Percentiles rank a stretch among this genome's conserved stretches.
Conservation (phyloP, 53 echinoderm and acorn worm species). For the Patiria pectinifera region DNA sequence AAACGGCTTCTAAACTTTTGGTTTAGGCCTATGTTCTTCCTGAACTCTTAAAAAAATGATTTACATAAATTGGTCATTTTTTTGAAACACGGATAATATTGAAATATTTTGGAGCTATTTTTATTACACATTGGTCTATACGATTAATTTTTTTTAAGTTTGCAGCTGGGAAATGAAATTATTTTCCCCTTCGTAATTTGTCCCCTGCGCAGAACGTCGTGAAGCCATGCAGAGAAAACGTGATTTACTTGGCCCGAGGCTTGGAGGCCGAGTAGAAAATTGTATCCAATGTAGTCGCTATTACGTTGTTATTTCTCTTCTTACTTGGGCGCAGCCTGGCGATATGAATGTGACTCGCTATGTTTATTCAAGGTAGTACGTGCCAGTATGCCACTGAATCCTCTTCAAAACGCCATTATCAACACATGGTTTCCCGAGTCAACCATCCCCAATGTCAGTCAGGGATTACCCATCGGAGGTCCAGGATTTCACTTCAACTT, state of each 20-base stretch:
- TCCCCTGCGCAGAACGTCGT: background rate
- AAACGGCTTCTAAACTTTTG: no score
- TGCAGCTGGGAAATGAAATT: background rate
- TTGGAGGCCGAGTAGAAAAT: background rate
- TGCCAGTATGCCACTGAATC: background rate
- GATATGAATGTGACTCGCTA: background rate
- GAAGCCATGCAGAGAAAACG: conserved; percentile 2
- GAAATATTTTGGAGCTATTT: background rate
- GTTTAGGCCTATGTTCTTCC: no score
- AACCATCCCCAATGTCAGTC: background rate
- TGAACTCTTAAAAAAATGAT: no score
- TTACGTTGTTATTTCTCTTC: background rate
- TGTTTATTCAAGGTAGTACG: conserved; percentile 8
- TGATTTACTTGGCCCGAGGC: background rate
- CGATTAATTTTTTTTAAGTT: background rate
- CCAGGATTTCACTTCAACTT: no score
- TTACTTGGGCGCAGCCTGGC: background rate
- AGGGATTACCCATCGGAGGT: background rate
- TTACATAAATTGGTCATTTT: background rate
- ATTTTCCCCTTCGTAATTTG: background rate
- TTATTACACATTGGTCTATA: background rate
- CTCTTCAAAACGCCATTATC: background rate
- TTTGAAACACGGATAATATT: background rate
- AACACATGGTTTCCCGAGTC: background rate
- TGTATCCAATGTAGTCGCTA: background rate